phyloP scores from a whole-genome alignment of 1,140 invertebrate genomes.

The Pemphigus obesinymphae region DNA sequence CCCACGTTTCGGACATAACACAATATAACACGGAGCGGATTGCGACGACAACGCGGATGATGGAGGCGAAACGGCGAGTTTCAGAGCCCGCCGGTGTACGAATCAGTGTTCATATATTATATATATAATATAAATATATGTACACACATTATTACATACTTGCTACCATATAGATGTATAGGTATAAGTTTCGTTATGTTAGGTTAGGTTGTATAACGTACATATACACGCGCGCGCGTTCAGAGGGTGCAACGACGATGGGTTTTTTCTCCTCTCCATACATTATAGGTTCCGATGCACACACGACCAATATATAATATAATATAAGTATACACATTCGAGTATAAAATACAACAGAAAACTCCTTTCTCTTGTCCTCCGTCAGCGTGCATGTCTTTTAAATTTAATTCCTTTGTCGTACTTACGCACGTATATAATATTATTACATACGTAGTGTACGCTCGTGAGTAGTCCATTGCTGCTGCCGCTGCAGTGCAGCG shows the following conservation, averaged over 20 bases:
- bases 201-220: too few relatives aligned
- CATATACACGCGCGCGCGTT: background rate
- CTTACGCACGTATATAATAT: background rate
- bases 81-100: background rate
- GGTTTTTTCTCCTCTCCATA: background rate
- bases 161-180: too few relatives aligned
- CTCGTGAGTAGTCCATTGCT: background rate
- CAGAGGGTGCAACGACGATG: background rate
- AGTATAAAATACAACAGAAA: background rate
- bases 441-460: background rate
- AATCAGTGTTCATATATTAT: too few relatives aligned
- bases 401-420: constrained; percentile 25
- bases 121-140: too few relatives aligned
- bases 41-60: background rate
- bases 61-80: background rate
- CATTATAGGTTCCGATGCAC: constrained; percentile 6
- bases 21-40: background rate
- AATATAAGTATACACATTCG: background rate
- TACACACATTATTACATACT: background rate
- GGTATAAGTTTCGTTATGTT: too few relatives aligned
- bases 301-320: background rate
- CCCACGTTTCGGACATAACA: constrained; percentile 3
- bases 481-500: background rate
- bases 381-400: background rate
- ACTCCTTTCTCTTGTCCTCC: constrained; percentile 4